Base-by-base conservation (phyloP, 2,888 invertebrate genomes). In the Norana najaformis region DNA sequence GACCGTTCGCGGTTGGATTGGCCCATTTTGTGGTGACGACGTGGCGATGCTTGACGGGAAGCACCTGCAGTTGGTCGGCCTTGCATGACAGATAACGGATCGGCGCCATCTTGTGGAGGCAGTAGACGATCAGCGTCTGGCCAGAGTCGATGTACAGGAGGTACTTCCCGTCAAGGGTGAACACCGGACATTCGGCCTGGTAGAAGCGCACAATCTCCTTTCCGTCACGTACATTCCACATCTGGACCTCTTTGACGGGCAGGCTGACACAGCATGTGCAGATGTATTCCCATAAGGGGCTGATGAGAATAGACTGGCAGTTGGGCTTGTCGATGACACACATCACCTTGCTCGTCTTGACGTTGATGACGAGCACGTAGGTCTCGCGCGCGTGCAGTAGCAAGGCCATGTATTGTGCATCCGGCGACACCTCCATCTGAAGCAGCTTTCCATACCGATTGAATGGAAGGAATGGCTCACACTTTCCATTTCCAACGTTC, bases 401-500 rank as follows among this genome's bases (percentile, higher is more conserved):
- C 90, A 92, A 88, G 36, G 90, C 92, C 89, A 92, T 90, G 35
- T 91, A 85, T 23, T 90, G 35, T 13, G 90, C 92, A 53, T 91
- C 90, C 4, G 90, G 88, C 0, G 92, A 92, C 30, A 90, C 91
- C 89, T 91, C 90, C 91, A 93, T 91, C 88, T 92, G 91, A 88
- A 90, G 37, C 41, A 93, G 89, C 39, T 90, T 89, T 11, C 93
- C 92, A 88, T 92, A 93, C 36, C 91, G 88, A 37, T 89, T 92
- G 89, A 92, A 93, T 2, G 92, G 92, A 18, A 93, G 88, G 89
- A 91, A 92, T 20, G 89, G 88, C 47, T 47, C 82, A 47, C 89
- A 85, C n/a, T 88, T 89, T 5, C 92, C 92, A 0, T 92, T 93
- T n/a, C 83, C 89, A 39, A 93, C 18, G 90, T 92, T 92, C 92